A percentile compares a stretch with the other conserved stretches of the same genome.
These are phyloP conservation scores for Thamnaconus septentrionalis DNA, from an alignment of 2,113 vertebrate species.

Conservation along the genomic window DNA sequence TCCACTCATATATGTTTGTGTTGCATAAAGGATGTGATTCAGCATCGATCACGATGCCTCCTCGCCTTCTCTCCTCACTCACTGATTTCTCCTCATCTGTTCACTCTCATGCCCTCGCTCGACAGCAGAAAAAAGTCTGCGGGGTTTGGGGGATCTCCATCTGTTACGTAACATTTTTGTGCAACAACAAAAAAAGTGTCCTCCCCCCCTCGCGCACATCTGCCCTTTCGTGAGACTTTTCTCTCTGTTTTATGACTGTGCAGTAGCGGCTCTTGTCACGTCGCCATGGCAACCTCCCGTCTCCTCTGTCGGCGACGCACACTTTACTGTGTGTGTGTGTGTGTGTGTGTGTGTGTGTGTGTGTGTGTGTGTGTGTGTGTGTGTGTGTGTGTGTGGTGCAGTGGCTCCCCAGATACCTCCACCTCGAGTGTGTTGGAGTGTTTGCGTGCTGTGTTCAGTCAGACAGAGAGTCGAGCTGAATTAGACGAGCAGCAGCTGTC, in stretches of 20 bases:
- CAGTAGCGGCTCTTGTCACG: constrained; percentile 43
- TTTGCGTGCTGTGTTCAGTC: constrained; percentile 42
- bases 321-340: constrained; percentile 14
- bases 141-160: constrained; percentile 20
- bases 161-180: constrained; percentile 8
- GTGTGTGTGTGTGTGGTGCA: background rate
- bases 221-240: constrained; percentile 39
- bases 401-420: constrained; percentile 46
- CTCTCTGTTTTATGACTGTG: constrained; percentile 69
- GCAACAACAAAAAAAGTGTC: constrained; percentile 6
- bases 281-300: constrained; percentile 55
- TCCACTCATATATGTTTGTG: constrained; percentile 15
- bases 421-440: constrained; percentile 35
- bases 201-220: constrained; percentile 13
- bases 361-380: constrained; percentile 5
- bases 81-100: constrained; percentile 6
- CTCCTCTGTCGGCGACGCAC: constrained; percentile 36
- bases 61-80: background rate
- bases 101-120: background rate
- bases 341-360: constrained; percentile 22
- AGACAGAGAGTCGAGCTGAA: constrained; percentile 3
- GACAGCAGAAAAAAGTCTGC: constrained; percentile 11
- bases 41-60: background rate
- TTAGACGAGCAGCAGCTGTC: constrained; percentile 58
- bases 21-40: constrained; percentile 3